Conservation (phyloP, 2,888 invertebrate genomes). For the Cancer borealis region DNA sequence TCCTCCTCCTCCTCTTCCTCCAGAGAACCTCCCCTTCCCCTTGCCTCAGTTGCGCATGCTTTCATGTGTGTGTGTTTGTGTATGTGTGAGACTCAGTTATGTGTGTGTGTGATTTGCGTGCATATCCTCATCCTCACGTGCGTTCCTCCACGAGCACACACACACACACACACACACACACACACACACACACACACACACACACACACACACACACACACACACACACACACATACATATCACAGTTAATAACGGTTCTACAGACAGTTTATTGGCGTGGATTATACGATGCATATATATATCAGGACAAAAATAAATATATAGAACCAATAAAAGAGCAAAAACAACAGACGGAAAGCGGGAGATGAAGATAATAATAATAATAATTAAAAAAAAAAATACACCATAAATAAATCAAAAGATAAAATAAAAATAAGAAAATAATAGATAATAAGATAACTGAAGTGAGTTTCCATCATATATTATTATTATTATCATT, state of each 20-base stretch:
- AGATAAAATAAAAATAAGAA: too few relatives aligned
- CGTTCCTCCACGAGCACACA: not conserved
- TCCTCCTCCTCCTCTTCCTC: not conserved
- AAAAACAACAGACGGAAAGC: not conserved
- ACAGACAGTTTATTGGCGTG: not conserved
- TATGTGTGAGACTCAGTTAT: not conserved
- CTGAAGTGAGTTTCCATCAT: too few relatives aligned
- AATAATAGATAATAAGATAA: too few relatives aligned
- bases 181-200: too few relatives aligned
- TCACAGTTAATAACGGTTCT: not conserved
- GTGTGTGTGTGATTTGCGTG: not conserved
- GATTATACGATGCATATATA: not conserved
- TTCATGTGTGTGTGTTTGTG: not conserved
- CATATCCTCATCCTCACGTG: not conserved
- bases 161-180: not conserved
- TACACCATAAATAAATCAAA: too few relatives aligned
- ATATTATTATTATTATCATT: not conserved
- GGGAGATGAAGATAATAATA: not conserved
- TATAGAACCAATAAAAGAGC: not conserved
- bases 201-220: conserved; percentile 30
- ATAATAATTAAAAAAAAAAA: too few relatives aligned
- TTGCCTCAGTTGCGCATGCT: not conserved
- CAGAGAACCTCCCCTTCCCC: too few relatives aligned
- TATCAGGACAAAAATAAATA: not conserved
- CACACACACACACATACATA: conserved; percentile 31